Evolutionary conservation across 2,797 vertebrate genomes (phyloP).

Genomic region (Anguilla marmorata): DNA sequence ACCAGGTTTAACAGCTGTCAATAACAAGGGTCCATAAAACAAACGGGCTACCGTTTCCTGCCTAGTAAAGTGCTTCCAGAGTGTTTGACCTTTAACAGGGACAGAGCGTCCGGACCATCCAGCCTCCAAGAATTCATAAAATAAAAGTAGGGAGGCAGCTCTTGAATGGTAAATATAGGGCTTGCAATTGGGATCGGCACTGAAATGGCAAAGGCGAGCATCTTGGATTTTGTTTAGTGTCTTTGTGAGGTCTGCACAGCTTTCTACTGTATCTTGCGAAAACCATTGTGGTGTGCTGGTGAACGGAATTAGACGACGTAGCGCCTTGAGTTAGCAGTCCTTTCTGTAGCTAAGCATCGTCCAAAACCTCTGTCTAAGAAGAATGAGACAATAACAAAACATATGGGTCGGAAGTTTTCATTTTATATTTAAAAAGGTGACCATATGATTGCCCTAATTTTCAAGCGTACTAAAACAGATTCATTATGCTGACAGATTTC

Average conservation of each 20-base stretch:
- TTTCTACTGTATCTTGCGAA: not conserved
- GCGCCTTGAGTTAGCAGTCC: not conserved
- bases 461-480: not conserved
- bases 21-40: conserved; percentile 46
- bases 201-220: not conserved
- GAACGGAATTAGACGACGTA: not conserved
- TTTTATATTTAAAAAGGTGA: not conserved
- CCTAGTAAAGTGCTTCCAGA: conserved; percentile 36
- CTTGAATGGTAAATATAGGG: conserved; percentile 32
- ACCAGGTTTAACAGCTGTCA: conserved; percentile 30
- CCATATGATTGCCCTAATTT: not conserved
- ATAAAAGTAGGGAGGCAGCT: conserved; percentile 15
- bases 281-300: not conserved
- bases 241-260: not conserved
- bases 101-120: conserved; percentile 25
- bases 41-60: conserved; percentile 47
- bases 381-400: not conserved
- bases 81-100: conserved; percentile 51
- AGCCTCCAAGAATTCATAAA: conserved; percentile 37
- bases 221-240: not conserved
- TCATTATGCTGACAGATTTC: not conserved
- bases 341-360: not conserved
- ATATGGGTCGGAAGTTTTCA: not conserved
- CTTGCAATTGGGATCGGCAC: not conserved
- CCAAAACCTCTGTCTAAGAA: not conserved